Percentiles rank a stretch among this genome's conserved stretches.
Conservation (phyloP, 2,797 vertebrate species). For the Cirrhinus mrigala region DNA sequence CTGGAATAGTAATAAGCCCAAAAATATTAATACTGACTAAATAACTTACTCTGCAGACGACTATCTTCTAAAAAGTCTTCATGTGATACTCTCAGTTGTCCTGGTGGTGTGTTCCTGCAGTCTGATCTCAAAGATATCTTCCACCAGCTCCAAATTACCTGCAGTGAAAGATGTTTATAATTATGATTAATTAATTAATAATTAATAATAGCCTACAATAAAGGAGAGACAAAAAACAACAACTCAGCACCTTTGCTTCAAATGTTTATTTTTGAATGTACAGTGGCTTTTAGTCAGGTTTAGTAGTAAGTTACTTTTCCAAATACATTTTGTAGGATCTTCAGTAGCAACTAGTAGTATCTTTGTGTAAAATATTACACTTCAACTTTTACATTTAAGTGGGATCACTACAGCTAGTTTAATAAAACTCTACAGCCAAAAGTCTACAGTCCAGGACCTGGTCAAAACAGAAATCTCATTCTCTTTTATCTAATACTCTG, state of each 20-base stretch:
- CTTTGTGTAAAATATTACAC: not conserved
- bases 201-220: not conserved
- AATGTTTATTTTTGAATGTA: not conserved
- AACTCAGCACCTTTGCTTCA: no score
- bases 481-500: not conserved
- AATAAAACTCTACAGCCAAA: not conserved
- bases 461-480: not conserved
- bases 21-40: not conserved
- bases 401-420: not conserved
- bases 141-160: conserved; percentile 83
- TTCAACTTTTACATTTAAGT: not conserved
- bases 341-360: no score
- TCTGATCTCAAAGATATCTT: conserved; percentile 74
- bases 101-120: conserved; percentile 67
- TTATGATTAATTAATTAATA: no score
- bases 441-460: not conserved
- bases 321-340: not conserved
- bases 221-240: not conserved
- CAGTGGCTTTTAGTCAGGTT: not conserved
- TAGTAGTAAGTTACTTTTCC: not conserved
- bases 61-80: conserved; percentile 73
- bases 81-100: conserved; percentile 70
- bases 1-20: not conserved
- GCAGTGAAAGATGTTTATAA: not conserved
- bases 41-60: conserved; percentile 70